phyloP scores from a whole-genome alignment of 2,113 vertebrate species.

The Hydropotes inermis region DNA sequence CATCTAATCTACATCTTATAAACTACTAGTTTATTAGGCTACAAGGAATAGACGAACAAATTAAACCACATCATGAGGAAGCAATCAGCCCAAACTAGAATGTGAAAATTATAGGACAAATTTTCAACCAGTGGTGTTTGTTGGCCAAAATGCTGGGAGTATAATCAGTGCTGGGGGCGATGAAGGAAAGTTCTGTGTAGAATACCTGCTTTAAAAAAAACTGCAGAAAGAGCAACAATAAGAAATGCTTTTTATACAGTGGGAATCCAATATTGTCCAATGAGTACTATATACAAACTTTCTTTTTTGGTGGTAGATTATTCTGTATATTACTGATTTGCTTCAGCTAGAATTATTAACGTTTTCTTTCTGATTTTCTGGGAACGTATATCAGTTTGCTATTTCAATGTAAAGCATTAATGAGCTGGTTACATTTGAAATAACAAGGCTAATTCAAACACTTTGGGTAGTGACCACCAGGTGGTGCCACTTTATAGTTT shows the following conservation, averaged over 20 bases:
- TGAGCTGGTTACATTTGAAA: neutral
- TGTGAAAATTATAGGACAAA: neutral
- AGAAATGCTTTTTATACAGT: neutral
- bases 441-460: neutral
- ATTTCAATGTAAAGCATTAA: neutral
- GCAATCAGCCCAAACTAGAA: neutral
- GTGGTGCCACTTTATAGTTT: neutral
- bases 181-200: neutral
- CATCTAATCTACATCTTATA: neutral
- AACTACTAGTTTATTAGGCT: neutral
- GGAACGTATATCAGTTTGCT: neutral
- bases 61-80: neutral
- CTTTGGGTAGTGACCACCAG: slow-evolving; percentile 51
- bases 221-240: neutral
- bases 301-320: neutral
- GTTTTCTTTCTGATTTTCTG: neutral
- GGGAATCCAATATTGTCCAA: neutral
- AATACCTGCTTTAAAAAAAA: neutral
- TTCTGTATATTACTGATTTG: neutral
- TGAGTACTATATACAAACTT: neutral
- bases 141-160: neutral
- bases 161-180: neutral
- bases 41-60: neutral
- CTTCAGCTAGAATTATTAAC: neutral
- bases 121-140: neutral